Conservation (phyloP, 2,797 vertebrate genomes). For the Urocyon cinereoargenteus region DNA sequence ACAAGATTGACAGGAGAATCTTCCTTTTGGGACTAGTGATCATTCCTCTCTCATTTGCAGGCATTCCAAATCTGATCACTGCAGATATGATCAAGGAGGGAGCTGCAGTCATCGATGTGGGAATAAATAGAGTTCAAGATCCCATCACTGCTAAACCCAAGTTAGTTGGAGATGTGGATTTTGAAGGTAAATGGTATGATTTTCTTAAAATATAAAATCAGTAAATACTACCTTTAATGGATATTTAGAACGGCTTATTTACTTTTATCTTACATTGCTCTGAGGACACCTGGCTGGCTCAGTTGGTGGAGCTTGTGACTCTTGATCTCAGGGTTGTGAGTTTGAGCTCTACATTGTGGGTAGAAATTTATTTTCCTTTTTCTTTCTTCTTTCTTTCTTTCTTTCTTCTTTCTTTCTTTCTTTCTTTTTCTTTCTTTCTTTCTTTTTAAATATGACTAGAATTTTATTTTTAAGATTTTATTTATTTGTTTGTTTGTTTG, state of each 20-base stretch:
- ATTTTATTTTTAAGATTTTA: no score
- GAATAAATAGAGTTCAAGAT: constrained; percentile 95
- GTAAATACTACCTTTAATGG: neutral
- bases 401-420: no score
- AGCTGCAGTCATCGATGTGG: constrained; percentile 96
- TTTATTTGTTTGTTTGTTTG: no score
- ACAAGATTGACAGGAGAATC: neutral
- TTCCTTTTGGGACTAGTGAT: constrained; percentile 4
- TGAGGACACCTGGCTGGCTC: neutral
- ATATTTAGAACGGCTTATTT: constrained; percentile 43
- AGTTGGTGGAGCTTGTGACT: neutral
- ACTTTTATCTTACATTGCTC: neutral
- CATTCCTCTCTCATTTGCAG: constrained; percentile 83
- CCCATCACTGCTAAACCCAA: constrained; percentile 93
- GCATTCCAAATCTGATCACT: constrained; percentile 97
- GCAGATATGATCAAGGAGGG: constrained; percentile 99
- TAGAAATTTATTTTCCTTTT: neutral
- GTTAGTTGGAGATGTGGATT: constrained; percentile 98
- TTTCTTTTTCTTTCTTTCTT: no score
- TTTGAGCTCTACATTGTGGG: neutral
- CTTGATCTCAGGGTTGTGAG: neutral
- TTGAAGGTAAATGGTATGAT: constrained; percentile 92
- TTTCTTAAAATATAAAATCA: constrained; percentile 23
- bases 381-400: no score
- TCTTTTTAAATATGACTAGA: no score